Evolutionary conservation across 2,888 invertebrate genomes (phyloP).

Genomic region (Pyrrhosoma nymphula): DNA sequence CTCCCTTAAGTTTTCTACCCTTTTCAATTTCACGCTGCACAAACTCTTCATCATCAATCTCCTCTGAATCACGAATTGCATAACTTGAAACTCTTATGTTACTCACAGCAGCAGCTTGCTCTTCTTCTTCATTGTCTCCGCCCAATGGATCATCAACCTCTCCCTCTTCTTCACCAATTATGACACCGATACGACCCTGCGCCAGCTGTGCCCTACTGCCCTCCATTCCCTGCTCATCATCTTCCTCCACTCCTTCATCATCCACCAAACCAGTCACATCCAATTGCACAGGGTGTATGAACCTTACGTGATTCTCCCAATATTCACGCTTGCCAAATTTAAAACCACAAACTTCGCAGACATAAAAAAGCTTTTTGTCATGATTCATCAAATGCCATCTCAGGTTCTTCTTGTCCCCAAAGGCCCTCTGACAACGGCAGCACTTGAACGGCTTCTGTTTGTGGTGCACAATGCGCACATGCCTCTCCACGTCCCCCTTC

Average conservation of each 20-base stretch:
- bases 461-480: constrained; percentile 73
- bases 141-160: constrained; percentile 68
- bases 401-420: constrained; percentile 73
- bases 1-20: constrained; percentile 28
- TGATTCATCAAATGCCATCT: constrained; percentile 73
- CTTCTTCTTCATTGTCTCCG: constrained; percentile 61
- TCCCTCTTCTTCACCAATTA: constrained; percentile 68
- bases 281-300: constrained; percentile 73
- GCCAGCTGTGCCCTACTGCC: constrained; percentile 15
- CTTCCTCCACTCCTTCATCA: constrained; percentile 52
- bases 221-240: constrained; percentile 45
- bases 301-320: constrained; percentile 74
- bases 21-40: background rate
- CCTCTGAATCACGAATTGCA: constrained; percentile 29
- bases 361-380: constrained; percentile 73
- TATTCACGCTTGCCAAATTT: constrained; percentile 74
- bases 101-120: constrained; percentile 53
- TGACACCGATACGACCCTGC: constrained; percentile 49
- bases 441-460: constrained; percentile 73
- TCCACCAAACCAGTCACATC: constrained; percentile 41
- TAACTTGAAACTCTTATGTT: constrained; percentile 61
- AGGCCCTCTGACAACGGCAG: constrained; percentile 71
- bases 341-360: constrained; percentile 74
- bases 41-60: constrained; percentile 27
- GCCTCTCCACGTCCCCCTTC: constrained; percentile 74